These are phyloP conservation scores for Coturnix japonica DNA, from an alignment of 2,113 vertebrate species.

Conservation along the genomic window DNA sequence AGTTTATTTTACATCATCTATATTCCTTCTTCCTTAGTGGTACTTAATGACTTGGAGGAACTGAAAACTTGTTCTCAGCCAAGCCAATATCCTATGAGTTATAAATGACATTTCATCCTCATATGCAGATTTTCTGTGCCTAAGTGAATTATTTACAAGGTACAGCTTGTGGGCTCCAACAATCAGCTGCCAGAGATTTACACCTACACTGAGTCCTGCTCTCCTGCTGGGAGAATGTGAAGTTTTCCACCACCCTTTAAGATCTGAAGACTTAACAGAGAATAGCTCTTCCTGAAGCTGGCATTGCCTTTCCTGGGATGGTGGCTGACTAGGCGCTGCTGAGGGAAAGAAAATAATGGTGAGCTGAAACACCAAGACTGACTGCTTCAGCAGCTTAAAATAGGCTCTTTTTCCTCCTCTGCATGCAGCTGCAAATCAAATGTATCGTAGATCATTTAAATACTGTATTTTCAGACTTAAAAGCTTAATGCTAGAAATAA, in stretches of 20 bases:
- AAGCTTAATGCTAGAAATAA: constrained; percentile 10
- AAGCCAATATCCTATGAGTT: constrained; percentile 74
- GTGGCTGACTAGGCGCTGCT: constrained; percentile 17
- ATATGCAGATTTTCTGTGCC: constrained; percentile 79
- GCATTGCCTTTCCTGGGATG: constrained; percentile 21
- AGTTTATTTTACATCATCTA: constrained; percentile 31
- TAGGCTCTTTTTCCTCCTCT: neutral
- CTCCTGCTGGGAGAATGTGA: constrained; percentile 66
- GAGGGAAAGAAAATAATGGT: constrained; percentile 2
- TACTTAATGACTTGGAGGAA: constrained; percentile 70
- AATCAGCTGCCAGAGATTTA: constrained; percentile 75
- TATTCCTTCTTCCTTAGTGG: constrained; percentile 44
- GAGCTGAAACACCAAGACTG: constrained; percentile 5
- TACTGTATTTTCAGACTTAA: constrained; percentile 1
- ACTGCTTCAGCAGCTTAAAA: constrained; percentile 24
- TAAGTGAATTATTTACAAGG: constrained; percentile 83
- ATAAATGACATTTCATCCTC: constrained; percentile 78
- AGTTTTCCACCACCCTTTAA: constrained; percentile 56
- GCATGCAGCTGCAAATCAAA: constrained; percentile 27
- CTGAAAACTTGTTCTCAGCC: constrained; percentile 68
- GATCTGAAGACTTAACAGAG: constrained; percentile 54
- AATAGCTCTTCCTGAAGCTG: constrained; percentile 26
- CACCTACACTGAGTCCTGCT: constrained; percentile 56
- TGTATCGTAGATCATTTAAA: constrained; percentile 25
- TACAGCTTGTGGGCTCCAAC: constrained; percentile 74